Evolutionary conservation across 2,113 vertebrate species (phyloP), one percentile per base, ranked within the genome.

Genomic region (Serinus canaria): DNA sequence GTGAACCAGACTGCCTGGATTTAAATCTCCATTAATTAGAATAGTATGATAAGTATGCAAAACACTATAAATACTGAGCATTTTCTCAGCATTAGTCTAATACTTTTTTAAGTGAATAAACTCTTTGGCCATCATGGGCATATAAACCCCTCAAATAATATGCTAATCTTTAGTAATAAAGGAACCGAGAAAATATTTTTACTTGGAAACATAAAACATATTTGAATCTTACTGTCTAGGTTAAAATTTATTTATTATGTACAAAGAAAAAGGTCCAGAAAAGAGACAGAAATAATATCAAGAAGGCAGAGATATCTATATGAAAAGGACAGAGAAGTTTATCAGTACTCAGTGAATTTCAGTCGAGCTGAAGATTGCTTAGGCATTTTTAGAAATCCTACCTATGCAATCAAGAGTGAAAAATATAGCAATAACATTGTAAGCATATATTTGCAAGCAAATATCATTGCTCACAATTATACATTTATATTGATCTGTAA

Each of bases 1-100:
- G 30, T 67, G 76, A 93, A 86, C 27, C 37, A 78, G 55, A 70
- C 35, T 80, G 59, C 30, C 20, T 81, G 60, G 73, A 90, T 70
- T 90, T 89, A 92, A 92, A 92, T 89, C 35, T 90, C 63, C 69
- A 22, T 62, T 90, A 91, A 92, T 96, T 87, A 60, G 22, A 49
- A 72, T 81, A 84, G 27, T 74, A 75, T 55, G 46, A 78, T 70
- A 92, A 92, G 13, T 81, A 92, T 60, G 77, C 70, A 89, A 94
- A 94, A n/a, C 17, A 50, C 11, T 77, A 33, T 74, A 87, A 93
- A 95, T 78, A 92, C 17, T 69, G 12, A 83, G 24, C 27, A 58
- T 89, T 94, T 94, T 83, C 80, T 80, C 68, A 70, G 80, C 70
- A 85, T 86, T 76, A 90, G 24, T 83, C 35, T 81, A 78, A 92